Evolutionary conservation across 1,140 invertebrate species (phyloP).

Genomic region (Drosophila pruinosa): DNA sequence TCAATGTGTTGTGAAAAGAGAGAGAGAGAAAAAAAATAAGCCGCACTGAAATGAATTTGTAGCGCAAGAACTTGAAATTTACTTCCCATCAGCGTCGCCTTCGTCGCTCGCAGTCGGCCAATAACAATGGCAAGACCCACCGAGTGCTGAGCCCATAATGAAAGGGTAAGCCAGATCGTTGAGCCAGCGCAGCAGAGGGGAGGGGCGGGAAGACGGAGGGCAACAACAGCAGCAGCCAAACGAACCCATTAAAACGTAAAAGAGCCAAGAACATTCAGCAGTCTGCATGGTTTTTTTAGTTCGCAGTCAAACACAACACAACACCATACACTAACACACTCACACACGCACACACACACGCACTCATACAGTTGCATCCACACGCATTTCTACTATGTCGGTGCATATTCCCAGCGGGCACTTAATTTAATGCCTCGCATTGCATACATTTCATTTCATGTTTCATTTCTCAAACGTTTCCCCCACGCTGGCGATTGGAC

Average conservation of each 20-base stretch:
- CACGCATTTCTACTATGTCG: slow-evolving; percentile 20
- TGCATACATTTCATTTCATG: slow-evolving; percentile 42
- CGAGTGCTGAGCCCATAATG: slow-evolving; percentile 54
- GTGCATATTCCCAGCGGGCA: slow-evolving; percentile 71
- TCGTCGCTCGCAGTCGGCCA: background rate
- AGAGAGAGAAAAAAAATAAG: slow-evolving; percentile 43
- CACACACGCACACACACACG: background rate
- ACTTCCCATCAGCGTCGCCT: slow-evolving; percentile 7
- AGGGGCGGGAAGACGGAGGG: background rate
- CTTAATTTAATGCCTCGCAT: slow-evolving; percentile 73
- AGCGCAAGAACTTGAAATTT: slow-evolving; percentile 59
- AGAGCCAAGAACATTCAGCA: slow-evolving; percentile 14
- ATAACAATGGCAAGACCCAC: slow-evolving; percentile 19
- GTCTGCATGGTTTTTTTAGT: slow-evolving; percentile 27
- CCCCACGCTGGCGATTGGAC: background rate
- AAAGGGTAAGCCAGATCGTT: slow-evolving; percentile 62
- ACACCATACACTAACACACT: background rate
- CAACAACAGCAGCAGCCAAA: slow-evolving; percentile 28
- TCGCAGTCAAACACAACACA: slow-evolving; percentile 27
- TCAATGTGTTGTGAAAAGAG: slow-evolving; percentile 46
- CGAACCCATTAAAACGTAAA: slow-evolving; percentile 50
- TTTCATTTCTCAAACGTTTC: slow-evolving; percentile 58
- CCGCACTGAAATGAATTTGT: slow-evolving; percentile 62
- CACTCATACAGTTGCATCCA: slow-evolving; percentile 13
- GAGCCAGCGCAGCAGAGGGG: background rate